Evolutionary conservation across 2,113 vertebrate genomes (phyloP).

Genomic region (Beaufortia kweichowensis): DNA sequence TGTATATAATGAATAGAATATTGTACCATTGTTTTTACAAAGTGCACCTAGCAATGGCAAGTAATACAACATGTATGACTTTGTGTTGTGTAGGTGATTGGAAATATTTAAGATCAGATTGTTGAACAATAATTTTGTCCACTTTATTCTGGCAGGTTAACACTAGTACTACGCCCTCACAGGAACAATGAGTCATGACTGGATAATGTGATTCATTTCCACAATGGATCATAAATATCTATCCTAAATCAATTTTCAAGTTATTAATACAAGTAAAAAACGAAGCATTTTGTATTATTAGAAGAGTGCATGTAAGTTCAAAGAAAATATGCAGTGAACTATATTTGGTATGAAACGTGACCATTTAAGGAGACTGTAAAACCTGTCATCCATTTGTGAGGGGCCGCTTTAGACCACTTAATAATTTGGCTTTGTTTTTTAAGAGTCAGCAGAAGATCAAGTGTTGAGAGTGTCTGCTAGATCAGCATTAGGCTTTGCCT

Average conservation of each 20-base stretch:
- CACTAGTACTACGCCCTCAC: slow-evolving; percentile 50
- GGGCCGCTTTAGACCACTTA: slow-evolving; percentile 4
- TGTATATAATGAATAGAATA: background rate
- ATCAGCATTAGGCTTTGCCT: slow-evolving; percentile 12
- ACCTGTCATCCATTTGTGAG: slow-evolving; percentile 6
- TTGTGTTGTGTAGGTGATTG: slow-evolving; percentile 27
- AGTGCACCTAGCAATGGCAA: background rate
- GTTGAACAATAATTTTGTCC: slow-evolving; percentile 26
- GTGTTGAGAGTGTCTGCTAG: background rate
- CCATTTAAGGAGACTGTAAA: slow-evolving; percentile 37
- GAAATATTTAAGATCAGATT: slow-evolving; percentile 19
- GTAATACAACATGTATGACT: background rate
- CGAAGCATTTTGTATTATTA: background rate
- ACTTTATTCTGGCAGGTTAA: slow-evolving; percentile 37
- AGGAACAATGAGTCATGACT: slow-evolving; percentile 62
- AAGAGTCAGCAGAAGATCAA: slow-evolving; percentile 36
- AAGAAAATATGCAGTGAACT: background rate
- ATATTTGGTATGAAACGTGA: background rate
- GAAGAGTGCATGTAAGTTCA: background rate
- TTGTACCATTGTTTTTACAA: background rate
- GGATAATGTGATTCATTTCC: slow-evolving; percentile 60
- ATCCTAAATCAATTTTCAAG: slow-evolving; percentile 20
- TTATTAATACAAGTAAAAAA: background rate
- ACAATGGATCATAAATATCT: slow-evolving; percentile 52
- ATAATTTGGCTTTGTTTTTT: slow-evolving; percentile 30